Base-by-base conservation (phyloP, 2,888 invertebrate species). In the Aspidiotus rigidus region DNA sequence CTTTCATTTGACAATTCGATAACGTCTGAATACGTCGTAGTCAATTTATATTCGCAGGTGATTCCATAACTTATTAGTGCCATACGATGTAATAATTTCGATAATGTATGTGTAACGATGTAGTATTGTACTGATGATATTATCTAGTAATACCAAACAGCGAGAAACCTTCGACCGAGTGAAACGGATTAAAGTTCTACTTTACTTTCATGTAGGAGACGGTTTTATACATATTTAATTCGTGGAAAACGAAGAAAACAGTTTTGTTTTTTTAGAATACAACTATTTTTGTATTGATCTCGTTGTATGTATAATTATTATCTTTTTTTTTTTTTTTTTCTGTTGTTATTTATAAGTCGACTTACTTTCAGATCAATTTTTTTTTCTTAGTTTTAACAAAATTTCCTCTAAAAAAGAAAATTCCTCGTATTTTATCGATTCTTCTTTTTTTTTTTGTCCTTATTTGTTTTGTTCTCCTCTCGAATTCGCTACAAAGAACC, bases 251-350 rank as follows among this genome's bases (percentile, higher is more conserved):
- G 59, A 39, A 28, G 39, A 59, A 55, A 55, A 55, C 9, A 16
- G 41, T 39, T 57, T 15, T 42, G 28, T 49, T 44, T 59, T 57
- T 39, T 67, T 59, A 67, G 49, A 64, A 64, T 64, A 53, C 53
- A 55, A n/a, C n/a, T 63, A 57, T 66, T 11, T 67, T 56, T 66
- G 64, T 67, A 67, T 67, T 67, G 67, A 67, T 67, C 67, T 67
- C 67, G 60, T 67, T 40, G 53, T 55, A 55, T 28, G 28, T 28
- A 64, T 13, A 64, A 54, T 64, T 64, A 64, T 64, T 54, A 64
- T 41, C 41, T 57, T 57, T 49, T 49, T 57, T 57, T 49, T 49
- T 49, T 49, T 28, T n/a, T 49, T n/a, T 2, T 49, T 49, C 49
- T 49, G 49, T 49, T 49, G n/a, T n/a, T 64, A 64, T 64, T 64